Conservation (phyloP, 2,113 vertebrate genomes). For the Hiodon alosoides region DNA sequence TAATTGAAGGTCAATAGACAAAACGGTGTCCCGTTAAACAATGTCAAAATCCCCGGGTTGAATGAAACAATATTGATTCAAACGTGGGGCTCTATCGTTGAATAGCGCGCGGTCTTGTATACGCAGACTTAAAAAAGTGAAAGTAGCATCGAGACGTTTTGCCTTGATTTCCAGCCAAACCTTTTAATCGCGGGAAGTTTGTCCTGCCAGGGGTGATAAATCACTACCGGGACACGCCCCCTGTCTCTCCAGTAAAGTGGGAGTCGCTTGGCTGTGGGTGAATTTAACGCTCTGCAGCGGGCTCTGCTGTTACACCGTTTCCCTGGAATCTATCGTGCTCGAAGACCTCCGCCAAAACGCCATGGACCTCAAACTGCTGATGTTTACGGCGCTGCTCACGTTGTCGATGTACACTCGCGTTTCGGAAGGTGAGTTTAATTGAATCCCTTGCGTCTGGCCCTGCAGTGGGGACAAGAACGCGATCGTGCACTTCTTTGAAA, state of each 20-base stretch:
- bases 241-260: conserved; percentile 41
- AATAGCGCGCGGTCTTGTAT: not conserved
- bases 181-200: conserved; percentile 56
- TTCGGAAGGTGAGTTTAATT: conserved; percentile 63
- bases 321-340: conserved; percentile 53
- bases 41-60: conserved; percentile 21
- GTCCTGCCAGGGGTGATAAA: conserved; percentile 28
- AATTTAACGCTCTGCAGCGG: conserved; percentile 52
- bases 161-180: conserved; percentile 51
- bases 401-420: conserved; percentile 54
- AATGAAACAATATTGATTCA: conserved; percentile 15
- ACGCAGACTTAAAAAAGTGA: conserved; percentile 19
- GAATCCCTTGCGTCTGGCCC: not conserved
- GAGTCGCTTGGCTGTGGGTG: conserved; percentile 36
- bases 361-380: conserved; percentile 80
- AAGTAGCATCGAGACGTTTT: conserved; percentile 38
- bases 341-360: conserved; percentile 40
- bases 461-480: not conserved
- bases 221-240: conserved; percentile 23
- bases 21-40: conserved; percentile 25
- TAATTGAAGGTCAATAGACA: conserved; percentile 31
- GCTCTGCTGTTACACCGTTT: conserved; percentile 48
- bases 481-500: not conserved
- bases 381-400: conserved; percentile 67
- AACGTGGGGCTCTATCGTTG: conserved; percentile 6